phyloP scores from a whole-genome alignment of 2,113 vertebrate species.

The Salminus brasiliensis region DNA sequence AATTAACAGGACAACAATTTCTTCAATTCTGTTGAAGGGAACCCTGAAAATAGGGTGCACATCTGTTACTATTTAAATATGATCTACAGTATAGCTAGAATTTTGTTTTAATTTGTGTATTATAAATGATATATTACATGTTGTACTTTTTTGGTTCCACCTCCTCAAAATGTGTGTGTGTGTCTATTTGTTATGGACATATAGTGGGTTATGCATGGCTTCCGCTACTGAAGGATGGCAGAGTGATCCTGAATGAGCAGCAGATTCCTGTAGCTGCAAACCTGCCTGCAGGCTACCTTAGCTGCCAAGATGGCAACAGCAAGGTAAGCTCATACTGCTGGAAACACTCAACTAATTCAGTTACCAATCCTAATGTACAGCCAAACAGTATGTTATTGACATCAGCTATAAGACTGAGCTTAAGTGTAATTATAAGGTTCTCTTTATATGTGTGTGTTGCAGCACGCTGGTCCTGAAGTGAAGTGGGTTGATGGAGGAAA shows the following conservation, averaged over 20 bases:
- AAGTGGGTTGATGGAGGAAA: conserved; percentile 99
- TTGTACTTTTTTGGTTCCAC: not conserved
- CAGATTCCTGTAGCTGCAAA: conserved; percentile 87
- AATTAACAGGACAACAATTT: no score
- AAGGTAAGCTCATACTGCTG: conserved; percentile 76
- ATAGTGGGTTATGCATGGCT: conserved; percentile 97
- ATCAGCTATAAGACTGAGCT: not conserved
- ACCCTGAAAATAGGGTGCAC: no score
- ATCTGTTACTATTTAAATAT: no score
- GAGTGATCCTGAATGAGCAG: conserved; percentile 90
- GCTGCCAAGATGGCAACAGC: conserved; percentile 84
- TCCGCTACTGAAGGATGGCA: conserved; percentile 91
- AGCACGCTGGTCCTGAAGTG: conserved; percentile 92
- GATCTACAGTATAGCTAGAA: no score
- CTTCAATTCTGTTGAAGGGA: no score
- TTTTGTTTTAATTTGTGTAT: no score
- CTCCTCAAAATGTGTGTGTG: not conserved
- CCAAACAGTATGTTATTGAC: not conserved
- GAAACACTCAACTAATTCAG: not conserved
- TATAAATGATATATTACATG: no score
- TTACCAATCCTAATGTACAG: not conserved
- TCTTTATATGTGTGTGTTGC: conserved; percentile 44
- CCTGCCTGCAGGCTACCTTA: conserved; percentile 91
- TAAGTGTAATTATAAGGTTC: not conserved
- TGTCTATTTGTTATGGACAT: conserved; percentile 6